Percentiles rank a stretch among this genome's conserved stretches.
These are phyloP conservation scores for Steinernema khuongi DNA, from an alignment of 1,140 invertebrate species.

Conservation along the genomic window DNA sequence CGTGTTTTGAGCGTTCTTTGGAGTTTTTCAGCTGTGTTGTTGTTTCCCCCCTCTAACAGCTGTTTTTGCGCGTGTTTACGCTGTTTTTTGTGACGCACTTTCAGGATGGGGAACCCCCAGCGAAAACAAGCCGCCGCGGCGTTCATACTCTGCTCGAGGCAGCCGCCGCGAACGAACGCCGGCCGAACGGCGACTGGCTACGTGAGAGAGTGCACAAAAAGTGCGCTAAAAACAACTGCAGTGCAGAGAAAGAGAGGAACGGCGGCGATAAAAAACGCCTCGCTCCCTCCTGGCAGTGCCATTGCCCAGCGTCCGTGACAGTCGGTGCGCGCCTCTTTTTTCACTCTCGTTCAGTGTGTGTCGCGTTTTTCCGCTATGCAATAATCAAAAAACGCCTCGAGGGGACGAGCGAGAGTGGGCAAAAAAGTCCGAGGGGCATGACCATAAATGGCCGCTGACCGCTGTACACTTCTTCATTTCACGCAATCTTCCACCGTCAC, in stretches of 20 bases:
- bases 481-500: no score
- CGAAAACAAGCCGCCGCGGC: background rate
- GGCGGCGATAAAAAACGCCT: slow-evolving; percentile 9
- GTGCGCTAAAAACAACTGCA: slow-evolving; percentile 16
- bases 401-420: slow-evolving; percentile 1
- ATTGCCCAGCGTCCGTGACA: slow-evolving; percentile 12
- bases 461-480: background rate
- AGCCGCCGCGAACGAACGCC: background rate
- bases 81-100: slow-evolving; percentile 9
- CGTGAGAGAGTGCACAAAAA: slow-evolving; percentile 1
- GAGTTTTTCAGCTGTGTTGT: background rate
- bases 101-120: slow-evolving; percentile 11
- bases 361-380: slow-evolving; percentile 13
- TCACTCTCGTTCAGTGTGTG: background rate
- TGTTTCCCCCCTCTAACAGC: background rate
- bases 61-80: slow-evolving; percentile 5
- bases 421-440: slow-evolving; percentile 5
- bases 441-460: slow-evolving; percentile 14
- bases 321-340: slow-evolving; percentile 15
- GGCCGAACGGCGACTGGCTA: background rate
- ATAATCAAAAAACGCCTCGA: slow-evolving; percentile 13
- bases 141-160: slow-evolving; percentile 11
- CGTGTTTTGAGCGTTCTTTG: background rate
- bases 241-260: background rate
- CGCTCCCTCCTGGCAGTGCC: slow-evolving; percentile 13